Base-by-base conservation (phyloP, 2,888 invertebrate species). In the Noctua janthina region DNA sequence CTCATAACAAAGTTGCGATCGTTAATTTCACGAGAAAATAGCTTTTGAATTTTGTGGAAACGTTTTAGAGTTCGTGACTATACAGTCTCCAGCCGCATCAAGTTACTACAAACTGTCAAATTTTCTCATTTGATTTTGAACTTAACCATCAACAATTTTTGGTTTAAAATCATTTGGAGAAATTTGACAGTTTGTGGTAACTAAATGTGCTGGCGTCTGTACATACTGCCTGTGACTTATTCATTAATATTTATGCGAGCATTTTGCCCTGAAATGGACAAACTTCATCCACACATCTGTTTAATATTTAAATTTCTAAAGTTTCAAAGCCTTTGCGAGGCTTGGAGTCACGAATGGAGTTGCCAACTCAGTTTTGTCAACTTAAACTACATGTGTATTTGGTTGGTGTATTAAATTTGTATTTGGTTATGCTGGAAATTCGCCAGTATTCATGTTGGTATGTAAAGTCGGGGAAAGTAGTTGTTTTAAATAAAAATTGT, bases 301-400 rank as follows among this genome's bases (percentile, higher is more conserved):
- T 84, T 76, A 76, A 71, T 82, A 85, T 82, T 78, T 76, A 72
- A 82, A 78, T 82, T 78, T 75, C 67, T 71, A 51, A 78, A 85
- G 70, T 82, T 76, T 76, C 39, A 74, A 86, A 67, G 78, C 62
- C 43, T 78, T 78, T 75, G 39, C 49, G 39, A 62, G 49, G 39
- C 35, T 78, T 20, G 54, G 73, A 83, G 76, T 67, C 76, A 54
- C 64, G 64, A 74, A 86, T 43, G 51, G 39, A 74, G 76, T 86
- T 85, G 67, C 8, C n/a, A 46, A 76, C 59, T 20, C 71, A 68
- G 70, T 74, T 71, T 23, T 43, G 64, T 67, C 49, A 82, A 71
- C 54, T 76, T 17, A 35, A 70, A 74, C 62, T 78, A 59, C 6
- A 43, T 11, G 29, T 66, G 8, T 67, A 20, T 70, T 46, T 70